phyloP scores from a whole-genome alignment of 2,113 vertebrate genomes.

The Onychorhynchus coronatus region DNA sequence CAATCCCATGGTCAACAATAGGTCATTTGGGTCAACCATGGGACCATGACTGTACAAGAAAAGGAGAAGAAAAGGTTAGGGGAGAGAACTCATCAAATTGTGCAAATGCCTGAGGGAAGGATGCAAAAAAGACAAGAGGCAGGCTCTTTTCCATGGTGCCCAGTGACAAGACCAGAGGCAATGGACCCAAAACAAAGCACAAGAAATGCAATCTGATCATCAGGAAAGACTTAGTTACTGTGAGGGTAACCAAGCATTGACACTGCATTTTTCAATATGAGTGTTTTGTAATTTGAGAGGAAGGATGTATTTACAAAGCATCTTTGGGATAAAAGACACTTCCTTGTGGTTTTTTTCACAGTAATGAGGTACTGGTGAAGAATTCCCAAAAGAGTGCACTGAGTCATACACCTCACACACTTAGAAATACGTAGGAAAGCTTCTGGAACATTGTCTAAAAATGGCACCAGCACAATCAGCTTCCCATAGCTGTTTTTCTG shows the following conservation, averaged over 20 bases:
- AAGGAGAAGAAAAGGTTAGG: background rate
- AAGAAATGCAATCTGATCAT: background rate
- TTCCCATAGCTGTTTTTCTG: background rate
- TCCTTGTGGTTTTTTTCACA: background rate
- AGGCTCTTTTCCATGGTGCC: background rate
- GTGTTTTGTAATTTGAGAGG: background rate
- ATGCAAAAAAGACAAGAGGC: background rate
- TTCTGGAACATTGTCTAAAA: background rate
- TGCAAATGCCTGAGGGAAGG: background rate
- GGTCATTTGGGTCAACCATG: background rate
- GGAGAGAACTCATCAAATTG: background rate
- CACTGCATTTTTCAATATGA: background rate
- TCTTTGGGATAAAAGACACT: background rate
- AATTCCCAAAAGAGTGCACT: background rate
- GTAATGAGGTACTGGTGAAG: background rate
- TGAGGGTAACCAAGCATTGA: background rate
- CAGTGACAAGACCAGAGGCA: background rate
- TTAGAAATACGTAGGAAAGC: slow-evolving; percentile 5
- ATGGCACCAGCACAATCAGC: background rate
- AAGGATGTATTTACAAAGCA: background rate
- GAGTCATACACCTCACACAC: background rate
- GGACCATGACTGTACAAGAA: background rate
- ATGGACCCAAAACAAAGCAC: background rate
- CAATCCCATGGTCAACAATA: fast-evolving
- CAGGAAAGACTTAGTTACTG: background rate